Base-by-base conservation (phyloP, 2,797 vertebrate genomes). In the Manis crassicaudata region DNA sequence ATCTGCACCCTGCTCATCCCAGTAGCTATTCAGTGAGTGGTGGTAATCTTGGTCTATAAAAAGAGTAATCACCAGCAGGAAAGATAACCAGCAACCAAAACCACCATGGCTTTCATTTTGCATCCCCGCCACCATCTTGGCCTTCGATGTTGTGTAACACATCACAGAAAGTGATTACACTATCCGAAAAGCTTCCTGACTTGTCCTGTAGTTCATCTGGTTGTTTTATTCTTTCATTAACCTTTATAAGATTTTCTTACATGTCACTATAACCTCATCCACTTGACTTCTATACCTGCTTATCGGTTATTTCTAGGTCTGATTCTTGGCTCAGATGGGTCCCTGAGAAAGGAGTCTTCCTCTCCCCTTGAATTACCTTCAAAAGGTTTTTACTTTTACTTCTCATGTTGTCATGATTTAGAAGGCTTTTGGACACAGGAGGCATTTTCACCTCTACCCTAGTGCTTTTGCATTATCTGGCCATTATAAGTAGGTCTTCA, bases 301-400 rank as follows among this genome's bases (percentile, higher is more conserved):
- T 84, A 11, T 73, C 58, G 94, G 40, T 88, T 87, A 79, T 92
- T 96, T 92, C 75, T 95, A 75, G 43, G n/a, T 84, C 76, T 54
- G 67, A 88, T 76, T 93, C 84, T 89, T 89, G 90, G 50, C 32
- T 89, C 58, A 88, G 50, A 84, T 40, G 27, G 65, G 37, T 54
- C 20, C 35, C 54, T 87, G 65, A 40, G 54, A 94, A 75, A 82
- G 25, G 50, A 75, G 40, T 72, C 58, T 87, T 96, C 43, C 52
- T 72, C 50, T 95, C 21, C 23, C 63, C 58, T 54, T 75, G 50
- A 92, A 75, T 87, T 67, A 72, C 54, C 58, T 96, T 93, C 56
- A 88, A 84, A 86, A 58, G 14, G 7, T 35, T 95, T 96, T 94
- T 73, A 43, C 63, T 95, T 89, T 95, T 8, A 43, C 37, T 72